Conservation (phyloP, 2,113 vertebrate genomes). For the Gulo gulo region DNA sequence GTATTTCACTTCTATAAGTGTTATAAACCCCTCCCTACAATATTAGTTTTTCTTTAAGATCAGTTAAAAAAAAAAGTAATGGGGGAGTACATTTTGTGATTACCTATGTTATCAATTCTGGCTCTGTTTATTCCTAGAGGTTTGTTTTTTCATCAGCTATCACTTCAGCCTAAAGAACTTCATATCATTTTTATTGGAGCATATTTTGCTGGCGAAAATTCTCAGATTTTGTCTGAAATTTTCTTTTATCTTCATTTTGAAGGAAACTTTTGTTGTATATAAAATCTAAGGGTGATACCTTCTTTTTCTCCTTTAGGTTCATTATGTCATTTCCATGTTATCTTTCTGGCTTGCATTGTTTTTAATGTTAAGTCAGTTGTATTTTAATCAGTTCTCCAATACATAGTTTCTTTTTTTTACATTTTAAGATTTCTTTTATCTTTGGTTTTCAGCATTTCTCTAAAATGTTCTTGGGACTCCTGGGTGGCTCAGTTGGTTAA, state of each 20-base stretch:
- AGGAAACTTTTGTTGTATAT: not conserved
- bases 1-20: not conserved
- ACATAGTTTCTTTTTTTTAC: not conserved
- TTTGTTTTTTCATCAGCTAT: not conserved
- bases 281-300: not conserved
- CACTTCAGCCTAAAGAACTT: not conserved
- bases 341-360: not conserved
- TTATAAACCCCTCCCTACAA: not conserved
- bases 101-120: not conserved
- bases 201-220: not conserved
- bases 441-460: not conserved
- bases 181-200: not conserved
- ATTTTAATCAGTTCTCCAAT: not conserved
- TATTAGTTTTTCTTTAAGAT: not conserved
- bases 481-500: too few relatives aligned
- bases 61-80: not conserved
- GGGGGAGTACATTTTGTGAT: not conserved
- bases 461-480: not conserved
- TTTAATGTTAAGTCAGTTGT: not conserved
- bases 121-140: not conserved
- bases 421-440: not conserved
- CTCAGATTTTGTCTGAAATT: not conserved
- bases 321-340: not conserved
- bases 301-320: not conserved
- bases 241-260: not conserved